Evolutionary conservation across 2,113 vertebrate species (phyloP), one percentile per base, ranked within the genome.

Genomic region (Tinamus guttatus): DNA sequence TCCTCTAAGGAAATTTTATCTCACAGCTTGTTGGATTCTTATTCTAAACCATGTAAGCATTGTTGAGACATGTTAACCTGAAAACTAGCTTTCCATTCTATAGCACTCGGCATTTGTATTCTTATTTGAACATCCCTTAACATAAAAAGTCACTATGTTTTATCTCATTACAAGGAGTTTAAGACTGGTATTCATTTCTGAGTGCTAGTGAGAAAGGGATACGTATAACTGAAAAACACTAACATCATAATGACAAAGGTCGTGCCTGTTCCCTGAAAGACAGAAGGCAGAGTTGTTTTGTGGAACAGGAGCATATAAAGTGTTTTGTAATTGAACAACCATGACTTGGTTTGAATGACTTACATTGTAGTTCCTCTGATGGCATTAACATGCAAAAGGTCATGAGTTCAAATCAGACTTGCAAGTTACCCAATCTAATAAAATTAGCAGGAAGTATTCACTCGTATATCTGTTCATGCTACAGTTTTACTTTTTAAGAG

Each of bases 331-430:
- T 6, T 28, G 86, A 81, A 36, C 47, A 21, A 11, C 59, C 49
- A 17, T 11, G 51, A 9, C 45, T 30, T 15, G 34, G 25, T 11
- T 59, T 95, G 83, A 87, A 92, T 87, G 79, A 58, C 65, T 87
- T 75, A 7, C 90, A 94, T 94, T 94, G 90, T 94, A 7, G 38
- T 28, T 69, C 65, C 79, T 75, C 60, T 32, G 38, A 43, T 51
- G 70, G 47, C 38, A 64, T 64, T 25, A 81, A 81, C 64, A 85
- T 34, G 79, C 54, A 78, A 62, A 90, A 90, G 90, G 87, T 95
- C 92, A 75, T 11, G n/a, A 90, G 65, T 87, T 84, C 75, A 65
- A 87, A 74, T 84, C 20, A 85, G 65, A 49, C 65, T 81, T 64
- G 64, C 38, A 47, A 73, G 63, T 77, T 51, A 67, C 63, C 4